phyloP scores from a whole-genome alignment of 2,113 vertebrate species.

The Chaenocephalus aceratus region DNA sequence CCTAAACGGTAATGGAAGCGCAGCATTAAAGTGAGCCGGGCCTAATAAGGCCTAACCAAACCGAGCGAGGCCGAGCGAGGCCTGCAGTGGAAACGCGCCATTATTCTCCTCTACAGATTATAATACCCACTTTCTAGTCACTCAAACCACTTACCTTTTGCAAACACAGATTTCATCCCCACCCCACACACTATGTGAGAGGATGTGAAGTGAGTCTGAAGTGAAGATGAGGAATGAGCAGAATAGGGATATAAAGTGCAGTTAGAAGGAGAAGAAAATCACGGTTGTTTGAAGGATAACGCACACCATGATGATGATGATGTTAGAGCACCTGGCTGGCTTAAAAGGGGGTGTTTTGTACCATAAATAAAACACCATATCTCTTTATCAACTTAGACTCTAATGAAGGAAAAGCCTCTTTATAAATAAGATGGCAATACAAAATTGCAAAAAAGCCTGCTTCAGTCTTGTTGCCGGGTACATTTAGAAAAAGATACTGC shows the following conservation, averaged over 20 bases:
- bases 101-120: slow-evolving; percentile 6
- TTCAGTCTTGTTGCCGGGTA: not conserved
- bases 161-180: slow-evolving; percentile 48
- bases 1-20: no score
- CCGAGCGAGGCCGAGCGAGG: no score
- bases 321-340: slow-evolving; percentile 15
- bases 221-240: slow-evolving; percentile 45
- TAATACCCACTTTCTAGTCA: slow-evolving; percentile 24
- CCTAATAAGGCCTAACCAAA: no score
- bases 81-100: no score
- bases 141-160: slow-evolving; percentile 57
- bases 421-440: not conserved
- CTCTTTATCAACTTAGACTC: not conserved
- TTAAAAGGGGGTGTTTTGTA: slow-evolving; percentile 52
- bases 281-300: slow-evolving; percentile 11
- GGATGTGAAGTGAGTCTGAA: slow-evolving; percentile 55
- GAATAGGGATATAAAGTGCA: slow-evolving; percentile 22
- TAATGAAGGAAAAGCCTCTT: not conserved
- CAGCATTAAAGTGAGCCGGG: no score
- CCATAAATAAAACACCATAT: not conserved
- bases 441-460: not conserved
- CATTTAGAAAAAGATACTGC: not conserved
- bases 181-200: slow-evolving; percentile 53
- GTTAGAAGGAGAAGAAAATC: slow-evolving; percentile 16
- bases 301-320: not conserved